Conservation (phyloP, 2,888 invertebrate species). For the Pachydiplax longipennis region DNA sequence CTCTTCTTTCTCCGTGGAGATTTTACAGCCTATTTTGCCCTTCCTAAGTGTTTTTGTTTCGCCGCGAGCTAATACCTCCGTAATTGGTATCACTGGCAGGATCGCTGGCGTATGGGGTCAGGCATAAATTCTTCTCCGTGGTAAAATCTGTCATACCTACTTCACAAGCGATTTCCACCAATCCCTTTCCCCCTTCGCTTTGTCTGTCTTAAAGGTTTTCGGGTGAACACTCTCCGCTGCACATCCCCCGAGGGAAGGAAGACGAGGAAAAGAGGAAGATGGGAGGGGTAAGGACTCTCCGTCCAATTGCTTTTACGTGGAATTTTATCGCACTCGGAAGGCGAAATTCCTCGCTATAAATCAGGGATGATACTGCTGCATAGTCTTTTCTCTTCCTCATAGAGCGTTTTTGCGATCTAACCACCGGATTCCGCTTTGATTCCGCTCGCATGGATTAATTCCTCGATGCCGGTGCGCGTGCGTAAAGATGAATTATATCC, state of each 20-base stretch:
- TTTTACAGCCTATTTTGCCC: conserved; percentile 31
- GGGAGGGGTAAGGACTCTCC: background rate
- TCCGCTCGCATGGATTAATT: background rate
- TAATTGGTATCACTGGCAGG: conserved; percentile 36
- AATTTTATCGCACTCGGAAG: background rate
- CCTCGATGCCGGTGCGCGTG: background rate
- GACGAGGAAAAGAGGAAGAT: background rate
- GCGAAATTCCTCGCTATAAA: background rate
- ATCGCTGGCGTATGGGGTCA: conserved; percentile 21
- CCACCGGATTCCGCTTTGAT: background rate
- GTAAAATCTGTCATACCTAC: conserved; percentile 45
- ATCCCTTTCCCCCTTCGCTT: background rate
- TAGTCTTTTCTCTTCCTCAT: background rate
- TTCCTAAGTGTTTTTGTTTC: conserved; percentile 10
- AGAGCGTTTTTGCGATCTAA: background rate
- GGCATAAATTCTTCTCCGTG: conserved; percentile 34
- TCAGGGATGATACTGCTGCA: background rate
- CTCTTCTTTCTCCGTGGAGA: background rate
- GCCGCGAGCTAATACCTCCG: conserved; percentile 40
- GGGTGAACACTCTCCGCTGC: background rate
- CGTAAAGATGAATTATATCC: background rate
- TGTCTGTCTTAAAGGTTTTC: background rate
- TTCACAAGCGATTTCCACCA: conserved; percentile 4
- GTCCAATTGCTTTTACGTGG: background rate
- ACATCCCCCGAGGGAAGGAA: background rate